Evolutionary conservation across 2,888 invertebrate genomes (phyloP), one percentile per base, ranked within the genome.

Genomic region (Euplexia lucipara): DNA sequence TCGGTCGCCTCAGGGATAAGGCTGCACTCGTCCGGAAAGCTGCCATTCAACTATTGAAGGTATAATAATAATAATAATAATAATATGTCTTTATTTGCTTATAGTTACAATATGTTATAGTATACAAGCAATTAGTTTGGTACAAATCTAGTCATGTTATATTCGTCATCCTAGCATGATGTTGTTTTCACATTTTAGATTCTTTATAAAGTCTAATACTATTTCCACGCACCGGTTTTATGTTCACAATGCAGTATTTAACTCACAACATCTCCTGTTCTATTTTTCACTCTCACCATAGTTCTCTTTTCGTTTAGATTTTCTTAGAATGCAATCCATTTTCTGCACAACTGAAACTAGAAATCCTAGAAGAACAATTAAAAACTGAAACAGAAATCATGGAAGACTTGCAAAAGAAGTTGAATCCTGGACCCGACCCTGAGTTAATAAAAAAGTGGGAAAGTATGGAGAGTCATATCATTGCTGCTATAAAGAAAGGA

Each of bases 311-410:
- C 1, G 18, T 47, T 57, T 91, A 96, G 92, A 95, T 97, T 16
- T 97, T 99, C 88, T 92, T 99, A 42, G 97, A 98, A 88, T 96
- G 97, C 76, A 99, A 99, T 94, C 98, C 98, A 5, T 99, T 97
- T 90, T 97, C 98, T n/a, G 97, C 97, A 0, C 97, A 97, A 93
- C 96, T 97, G 81, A 95, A 94, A 81, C 86, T 93, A 16, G 94
- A 96, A 83, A 90, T 96, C 65, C 91, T 97, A 39, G 94, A 96
- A 81, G 94, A 95, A 58, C 96, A 96, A 81, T 91, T 97, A 51
- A 92, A 96, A 68, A 92, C 93, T 10, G 97, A 97, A 80, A 95
- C 93, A 74, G 96, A 95, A 57, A 97, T 97, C 78, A 90, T 98
- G 20, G 95, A 96, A 41, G 96, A 96, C 57, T 94, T 97, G 79